A percentile compares a stretch with the other conserved stretches of the same genome.
phyloP scores from a whole-genome alignment of 2,797 vertebrate species.

The Chelon auratus region DNA sequence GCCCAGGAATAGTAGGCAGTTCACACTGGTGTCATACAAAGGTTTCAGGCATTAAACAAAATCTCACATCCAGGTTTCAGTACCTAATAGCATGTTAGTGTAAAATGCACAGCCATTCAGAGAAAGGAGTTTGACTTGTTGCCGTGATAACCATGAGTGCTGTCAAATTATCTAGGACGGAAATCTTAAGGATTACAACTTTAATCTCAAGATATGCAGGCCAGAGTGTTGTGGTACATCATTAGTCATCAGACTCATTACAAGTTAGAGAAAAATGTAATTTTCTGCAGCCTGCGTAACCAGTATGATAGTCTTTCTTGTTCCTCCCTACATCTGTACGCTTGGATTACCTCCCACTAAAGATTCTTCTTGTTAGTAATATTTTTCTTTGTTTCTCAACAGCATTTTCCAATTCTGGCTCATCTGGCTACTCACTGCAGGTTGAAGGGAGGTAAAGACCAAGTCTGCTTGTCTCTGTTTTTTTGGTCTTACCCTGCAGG shows the following conservation, averaged over 20 bases:
- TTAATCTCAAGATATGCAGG: background rate
- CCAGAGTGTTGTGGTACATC: background rate
- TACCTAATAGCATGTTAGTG: no score
- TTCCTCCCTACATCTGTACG: constrained; percentile 1
- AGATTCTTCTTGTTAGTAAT: background rate
- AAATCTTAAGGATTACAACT: background rate
- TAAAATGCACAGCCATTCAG: no score
- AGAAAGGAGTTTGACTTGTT: background rate
- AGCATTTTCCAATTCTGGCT: constrained; percentile 31
- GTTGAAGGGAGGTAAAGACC: constrained; percentile 24
- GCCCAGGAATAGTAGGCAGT: no score
- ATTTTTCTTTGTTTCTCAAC: constrained; percentile 12
- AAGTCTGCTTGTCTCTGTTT: constrained; percentile 15
- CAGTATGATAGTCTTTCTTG: background rate
- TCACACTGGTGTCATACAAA: no score
- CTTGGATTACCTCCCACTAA: constrained; percentile 12
- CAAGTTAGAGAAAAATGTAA: background rate
- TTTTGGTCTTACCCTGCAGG: constrained; percentile 11
- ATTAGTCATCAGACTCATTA: background rate
- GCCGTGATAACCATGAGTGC: background rate
- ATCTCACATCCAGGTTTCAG: no score
- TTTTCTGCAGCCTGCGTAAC: background rate
- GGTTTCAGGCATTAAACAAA: no score
- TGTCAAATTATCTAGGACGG: background rate
- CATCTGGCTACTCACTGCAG: constrained; percentile 1